Conservation (phyloP, 2,888 invertebrate genomes). For the Torymus auratus region DNA sequence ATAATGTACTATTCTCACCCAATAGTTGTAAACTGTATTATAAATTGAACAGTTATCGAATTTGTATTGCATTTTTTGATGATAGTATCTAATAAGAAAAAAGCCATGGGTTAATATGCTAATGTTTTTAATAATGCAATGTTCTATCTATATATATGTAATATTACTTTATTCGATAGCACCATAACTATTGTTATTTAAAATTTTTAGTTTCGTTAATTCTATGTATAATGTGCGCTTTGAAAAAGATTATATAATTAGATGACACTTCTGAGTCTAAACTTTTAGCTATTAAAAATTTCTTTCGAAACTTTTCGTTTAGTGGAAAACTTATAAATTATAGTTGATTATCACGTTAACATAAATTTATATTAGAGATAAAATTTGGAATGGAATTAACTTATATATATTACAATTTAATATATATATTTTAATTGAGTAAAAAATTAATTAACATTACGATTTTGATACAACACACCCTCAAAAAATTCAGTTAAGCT, state of each 20-base stretch:
- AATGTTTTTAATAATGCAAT: conserved; percentile 1
- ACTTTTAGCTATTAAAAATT: too few relatives aligned
- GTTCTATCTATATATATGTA: conserved; percentile 10
- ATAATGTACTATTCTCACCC: too few relatives aligned
- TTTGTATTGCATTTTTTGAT: conserved; percentile 22
- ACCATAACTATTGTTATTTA: conserved; percentile 11
- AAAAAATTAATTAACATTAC: too few relatives aligned
- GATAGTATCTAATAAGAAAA: background rate
- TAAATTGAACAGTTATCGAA: background rate
- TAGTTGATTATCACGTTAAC: too few relatives aligned
- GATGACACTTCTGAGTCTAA: too few relatives aligned
- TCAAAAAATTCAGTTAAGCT: too few relatives aligned
- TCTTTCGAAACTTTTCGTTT: too few relatives aligned
- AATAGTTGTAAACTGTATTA: background rate
- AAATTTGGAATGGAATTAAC: background rate
- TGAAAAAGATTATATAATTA: conserved; percentile 6
- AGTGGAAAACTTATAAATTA: too few relatives aligned
- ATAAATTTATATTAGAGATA: too few relatives aligned
- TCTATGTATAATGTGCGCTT: conserved; percentile 34
- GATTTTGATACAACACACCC: too few relatives aligned
- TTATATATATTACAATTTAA: background rate
- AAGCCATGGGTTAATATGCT: background rate
- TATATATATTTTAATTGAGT: background rate
- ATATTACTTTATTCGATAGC: conserved; percentile 22
- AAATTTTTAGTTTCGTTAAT: conserved; percentile 6